These are phyloP conservation scores for Prorops nasuta DNA, from an alignment of 1,140 invertebrate genomes.

Conservation along the genomic window DNA sequence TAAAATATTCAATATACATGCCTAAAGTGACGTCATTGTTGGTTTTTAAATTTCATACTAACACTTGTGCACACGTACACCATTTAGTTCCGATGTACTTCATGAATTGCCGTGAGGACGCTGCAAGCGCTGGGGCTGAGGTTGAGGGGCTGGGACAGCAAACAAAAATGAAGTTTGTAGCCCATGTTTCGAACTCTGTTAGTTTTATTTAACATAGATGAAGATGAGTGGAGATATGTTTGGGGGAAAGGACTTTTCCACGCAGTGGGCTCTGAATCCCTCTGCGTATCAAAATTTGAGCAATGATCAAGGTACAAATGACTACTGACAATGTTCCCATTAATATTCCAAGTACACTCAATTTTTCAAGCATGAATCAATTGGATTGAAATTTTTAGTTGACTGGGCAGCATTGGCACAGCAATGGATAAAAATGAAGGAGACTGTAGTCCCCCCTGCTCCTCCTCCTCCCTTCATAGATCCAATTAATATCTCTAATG, in stretches of 20 bases:
- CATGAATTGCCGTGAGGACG: no score
- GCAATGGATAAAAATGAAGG: conserved; percentile 97
- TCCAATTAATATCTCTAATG: conserved; percentile 24
- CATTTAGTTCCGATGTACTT: no score
- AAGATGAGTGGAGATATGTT: conserved; percentile 53
- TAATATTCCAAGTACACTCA: neutral
- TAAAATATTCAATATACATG: no score
- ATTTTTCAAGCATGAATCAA: neutral
- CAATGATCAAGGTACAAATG: conserved; percentile 54
- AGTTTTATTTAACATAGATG: no score
- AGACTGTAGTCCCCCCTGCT: conserved; percentile 62
- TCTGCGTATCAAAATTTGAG: conserved; percentile 64
- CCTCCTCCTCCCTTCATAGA: conserved; percentile 55
- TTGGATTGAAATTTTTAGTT: conserved; percentile 56
- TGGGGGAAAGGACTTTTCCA: conserved; percentile 61
- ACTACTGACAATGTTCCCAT: neutral
- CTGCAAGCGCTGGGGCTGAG: no score
- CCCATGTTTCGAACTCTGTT: no score
- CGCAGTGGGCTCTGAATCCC: conserved; percentile 74
- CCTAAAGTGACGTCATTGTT: no score
- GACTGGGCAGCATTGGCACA: conserved; percentile 95
- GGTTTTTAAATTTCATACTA: no score
- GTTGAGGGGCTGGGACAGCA: no score
- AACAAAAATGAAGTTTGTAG: no score
- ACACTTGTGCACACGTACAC: no score